phyloP scores from a whole-genome alignment of 2,113 vertebrate genomes.

The Ciconia maguari region DNA sequence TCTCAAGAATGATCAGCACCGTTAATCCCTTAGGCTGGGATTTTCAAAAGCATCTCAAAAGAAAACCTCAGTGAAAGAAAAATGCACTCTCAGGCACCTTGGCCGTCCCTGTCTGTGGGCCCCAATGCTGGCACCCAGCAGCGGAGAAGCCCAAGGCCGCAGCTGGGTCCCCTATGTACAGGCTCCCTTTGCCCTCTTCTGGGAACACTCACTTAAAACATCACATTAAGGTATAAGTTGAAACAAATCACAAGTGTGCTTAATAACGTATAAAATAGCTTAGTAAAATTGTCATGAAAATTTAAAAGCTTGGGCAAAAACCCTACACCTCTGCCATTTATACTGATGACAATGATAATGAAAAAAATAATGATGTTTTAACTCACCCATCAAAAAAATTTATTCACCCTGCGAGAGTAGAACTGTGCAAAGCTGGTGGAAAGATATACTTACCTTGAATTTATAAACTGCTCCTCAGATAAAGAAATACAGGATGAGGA shows the following conservation, averaged over 20 bases:
- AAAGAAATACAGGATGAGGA: conserved; percentile 33
- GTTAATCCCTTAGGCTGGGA: conserved; percentile 7
- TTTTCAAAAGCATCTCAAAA: not conserved
- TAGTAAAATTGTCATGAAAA: conserved; percentile 71
- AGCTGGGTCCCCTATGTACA: not conserved
- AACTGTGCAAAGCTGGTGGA: conserved; percentile 39
- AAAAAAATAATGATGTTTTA: conserved; percentile 70
- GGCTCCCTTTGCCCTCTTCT: conserved; percentile 17
- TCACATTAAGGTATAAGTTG: conserved; percentile 28
- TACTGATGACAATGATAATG: conserved; percentile 67
- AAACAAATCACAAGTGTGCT: conserved; percentile 64
- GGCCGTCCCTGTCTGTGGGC: not conserved
- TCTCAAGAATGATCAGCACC: not conserved
- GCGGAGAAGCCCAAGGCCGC: not conserved
- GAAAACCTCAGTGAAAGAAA: not conserved
- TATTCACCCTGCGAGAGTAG: conserved; percentile 60
- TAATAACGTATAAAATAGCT: conserved; percentile 68
- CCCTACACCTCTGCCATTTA: conserved; percentile 58
- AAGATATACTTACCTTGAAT: conserved; percentile 61
- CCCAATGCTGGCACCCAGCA: not conserved
- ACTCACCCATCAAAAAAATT: conserved; percentile 65
- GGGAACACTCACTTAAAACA: conserved; percentile 46
- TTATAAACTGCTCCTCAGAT: conserved; percentile 57
- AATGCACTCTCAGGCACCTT: not conserved
- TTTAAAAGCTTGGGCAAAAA: conserved; percentile 65